Conservation (phyloP, 2,888 invertebrate genomes). For the Hirudinaria manillensis region DNA sequence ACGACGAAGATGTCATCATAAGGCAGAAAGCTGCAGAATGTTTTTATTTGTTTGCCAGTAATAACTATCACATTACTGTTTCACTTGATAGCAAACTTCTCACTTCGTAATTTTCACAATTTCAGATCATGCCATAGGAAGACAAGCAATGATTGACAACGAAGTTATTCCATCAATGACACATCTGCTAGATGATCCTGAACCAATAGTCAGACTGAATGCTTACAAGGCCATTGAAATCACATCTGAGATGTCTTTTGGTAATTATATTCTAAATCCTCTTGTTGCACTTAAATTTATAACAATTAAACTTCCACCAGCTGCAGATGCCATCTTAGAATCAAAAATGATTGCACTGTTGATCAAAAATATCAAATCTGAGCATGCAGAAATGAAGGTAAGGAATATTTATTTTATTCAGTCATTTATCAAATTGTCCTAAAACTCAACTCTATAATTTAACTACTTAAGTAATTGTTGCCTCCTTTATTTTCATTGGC, state of each 20-base stretch:
- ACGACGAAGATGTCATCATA: constrained; percentile 50
- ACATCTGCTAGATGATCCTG: constrained; percentile 51
- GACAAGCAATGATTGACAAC: constrained; percentile 50
- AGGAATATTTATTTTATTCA: constrained; percentile 14
- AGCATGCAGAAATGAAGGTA: constrained; percentile 54
- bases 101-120: neutral
- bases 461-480: neutral
- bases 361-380: constrained; percentile 49
- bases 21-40: constrained; percentile 53
- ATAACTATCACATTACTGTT: constrained; percentile 27
- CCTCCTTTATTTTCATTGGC: too few relatives aligned
- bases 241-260: constrained; percentile 51
- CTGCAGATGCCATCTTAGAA: constrained; percentile 51
- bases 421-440: neutral
- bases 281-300: neutral
- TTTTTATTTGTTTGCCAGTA: constrained; percentile 50
- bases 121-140: constrained; percentile 51
- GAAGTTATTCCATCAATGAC: constrained; percentile 49
- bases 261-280: constrained; percentile 39
- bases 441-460: neutral
- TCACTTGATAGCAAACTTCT: neutral
- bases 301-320: constrained; percentile 35
- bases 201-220: constrained; percentile 51
- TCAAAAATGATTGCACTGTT: constrained; percentile 49
- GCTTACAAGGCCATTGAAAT: constrained; percentile 52